Conservation (phyloP, 2,888 invertebrate species). For the Pseudococcus jackbeardsleyi region DNA sequence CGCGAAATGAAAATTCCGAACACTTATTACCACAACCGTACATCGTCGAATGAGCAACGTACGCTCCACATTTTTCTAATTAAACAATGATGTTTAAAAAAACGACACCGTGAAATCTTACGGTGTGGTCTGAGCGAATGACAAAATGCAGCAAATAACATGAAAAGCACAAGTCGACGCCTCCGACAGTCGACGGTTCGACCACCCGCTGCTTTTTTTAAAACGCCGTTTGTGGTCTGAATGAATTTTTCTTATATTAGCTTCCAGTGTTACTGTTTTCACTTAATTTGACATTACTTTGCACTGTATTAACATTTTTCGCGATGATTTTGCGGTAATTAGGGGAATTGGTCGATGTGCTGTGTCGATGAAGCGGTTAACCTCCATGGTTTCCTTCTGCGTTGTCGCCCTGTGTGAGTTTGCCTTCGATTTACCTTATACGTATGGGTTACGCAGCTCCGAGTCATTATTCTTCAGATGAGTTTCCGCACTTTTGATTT, state of each 20-base stretch:
- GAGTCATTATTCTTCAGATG: slow-evolving; percentile 34
- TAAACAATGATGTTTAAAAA: slow-evolving; percentile 54
- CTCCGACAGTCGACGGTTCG: slow-evolving; percentile 58
- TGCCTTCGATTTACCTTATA: slow-evolving; percentile 51
- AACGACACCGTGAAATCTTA: slow-evolving; percentile 51
- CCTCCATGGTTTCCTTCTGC: slow-evolving; percentile 50
- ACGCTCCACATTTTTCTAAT: slow-evolving; percentile 55
- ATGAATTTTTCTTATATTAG: slow-evolving; percentile 46
- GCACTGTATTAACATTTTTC: slow-evolving; percentile 43
- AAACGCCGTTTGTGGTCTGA: slow-evolving; percentile 60
- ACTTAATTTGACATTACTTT: slow-evolving; percentile 28
- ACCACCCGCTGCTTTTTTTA: slow-evolving; percentile 63
- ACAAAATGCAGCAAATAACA: slow-evolving; percentile 51
- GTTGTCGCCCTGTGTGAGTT: slow-evolving; percentile 38
- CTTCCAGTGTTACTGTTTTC: slow-evolving; percentile 54
- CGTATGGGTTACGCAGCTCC: not conserved
- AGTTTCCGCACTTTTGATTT: slow-evolving; percentile 49
- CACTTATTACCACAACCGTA: not conserved
- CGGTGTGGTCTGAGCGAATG: slow-evolving; percentile 53
- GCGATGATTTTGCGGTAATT: slow-evolving; percentile 32
- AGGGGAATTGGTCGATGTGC: not conserved
- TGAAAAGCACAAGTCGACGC: slow-evolving; percentile 59
- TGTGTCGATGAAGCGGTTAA: not conserved
- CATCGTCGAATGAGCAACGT: not conserved
- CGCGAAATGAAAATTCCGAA: not conserved